Evolutionary conservation across 2,113 vertebrate genomes (phyloP), one percentile per base, ranked within the genome.

Genomic region (Sphaerodactylus townsendi): DNA sequence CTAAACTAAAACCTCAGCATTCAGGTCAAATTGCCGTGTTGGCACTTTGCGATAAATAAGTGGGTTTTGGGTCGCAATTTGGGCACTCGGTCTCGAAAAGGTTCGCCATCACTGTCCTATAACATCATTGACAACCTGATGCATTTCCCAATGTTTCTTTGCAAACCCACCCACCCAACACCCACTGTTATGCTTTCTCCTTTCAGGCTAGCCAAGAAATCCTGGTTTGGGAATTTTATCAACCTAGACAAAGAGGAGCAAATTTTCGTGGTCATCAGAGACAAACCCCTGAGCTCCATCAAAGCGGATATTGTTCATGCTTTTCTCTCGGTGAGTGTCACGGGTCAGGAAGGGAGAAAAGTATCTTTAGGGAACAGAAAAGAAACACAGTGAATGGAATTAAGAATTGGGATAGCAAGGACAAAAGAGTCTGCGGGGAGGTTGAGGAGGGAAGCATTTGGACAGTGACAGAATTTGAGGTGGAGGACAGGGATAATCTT

Each of bases 201-300:
- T 53, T 50, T 5, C 77, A 98, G 98, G 93, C 94, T 98, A 91
- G 98, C 98, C 21, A 98, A 98, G 94, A 97, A 97, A 86, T 98
- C 98, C 5, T 98, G 98, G 98, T 98, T 98, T 78, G 98, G 98
- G 80, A 98, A 98, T 94, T 98, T 98, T 92, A 98, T 98, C 88
- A 97, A 97, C 87, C 87, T 98, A 93, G 98, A 98, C 93, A 98
- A 98, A 93, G 98, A 98, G 93, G 98, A 98, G 91, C 98, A 98
- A 93, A 98, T 98, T 93, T 98, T 98, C 81, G 96, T 98, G 73
- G 97, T 98, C 94, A 98, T 98, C 88, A 96, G 97, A 95, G 98
- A 98, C 95, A 98, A 98, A 92, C 97, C 98, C 19, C 96, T 98
- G 90, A 98, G 97, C 93, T 98, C 97, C 68, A 98, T 98, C 93